Evolutionary conservation across 2,113 vertebrate species (phyloP), one percentile per base, ranked within the genome.

Genomic region (Syngnathoides biaculeatus): DNA sequence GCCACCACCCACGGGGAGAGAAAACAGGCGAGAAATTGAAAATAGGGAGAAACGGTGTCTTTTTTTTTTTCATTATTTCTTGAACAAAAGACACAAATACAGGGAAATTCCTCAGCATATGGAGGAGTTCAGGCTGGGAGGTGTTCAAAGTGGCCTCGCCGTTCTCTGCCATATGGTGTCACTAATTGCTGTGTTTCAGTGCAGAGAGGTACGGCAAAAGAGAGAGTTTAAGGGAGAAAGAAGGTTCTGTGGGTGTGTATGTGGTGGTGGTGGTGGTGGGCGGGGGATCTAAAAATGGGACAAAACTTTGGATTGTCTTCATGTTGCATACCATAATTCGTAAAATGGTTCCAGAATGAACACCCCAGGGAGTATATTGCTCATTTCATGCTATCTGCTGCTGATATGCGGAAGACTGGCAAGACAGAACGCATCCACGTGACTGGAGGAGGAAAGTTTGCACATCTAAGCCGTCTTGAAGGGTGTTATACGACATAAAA

Each of bases 91-190:
- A 89, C 79, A 88, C 7, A 86, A 39, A 62, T 89, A 89, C 81
- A 61, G 75, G 71, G 79, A 74, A 84, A 90, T 91, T 91, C 86
- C 90, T 82, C 77, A 86, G 82, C 90, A 90, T 91, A 92, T 89
- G 89, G 91, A 84, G 79, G 76, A 87, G 86, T 89, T 90, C 86
- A 87, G 86, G 60, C 88, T 89, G 86, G 86, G 84, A 87, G 84
- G 82, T 87, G 83, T 89, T 87, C 87, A 89, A 91, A 92, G 89
- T 75, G 55, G 78, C 82, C 82, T 84, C 39, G 35, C 70, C 42
- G 14, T 81, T 89, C 79, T 82, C 78, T 48, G 69, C 90, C 92
- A 93, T 93, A 92, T 93, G 92, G 91, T 83, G 79, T 83, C 85
- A 86, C 90, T 92, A 92, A 92, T 92, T 93, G 89, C 89, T 78